phyloP scores from a whole-genome alignment of 2,888 invertebrate species.

The Sarcophaga caerulescens region DNA sequence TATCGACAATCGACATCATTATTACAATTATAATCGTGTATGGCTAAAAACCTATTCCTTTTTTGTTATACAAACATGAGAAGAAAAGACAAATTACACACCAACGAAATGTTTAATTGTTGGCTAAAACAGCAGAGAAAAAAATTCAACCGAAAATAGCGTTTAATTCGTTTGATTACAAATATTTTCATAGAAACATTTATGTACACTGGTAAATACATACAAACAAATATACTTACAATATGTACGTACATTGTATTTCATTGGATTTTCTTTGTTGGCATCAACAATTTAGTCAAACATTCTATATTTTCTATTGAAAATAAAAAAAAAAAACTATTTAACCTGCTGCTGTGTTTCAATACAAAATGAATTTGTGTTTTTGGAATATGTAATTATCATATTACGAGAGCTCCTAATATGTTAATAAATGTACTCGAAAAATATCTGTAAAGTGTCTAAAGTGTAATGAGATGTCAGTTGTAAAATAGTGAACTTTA shows the following conservation, averaged over 20 bases:
- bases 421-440: no score
- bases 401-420: no score
- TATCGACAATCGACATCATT: neutral
- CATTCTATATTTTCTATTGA: neutral
- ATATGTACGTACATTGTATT: no score
- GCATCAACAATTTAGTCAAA: neutral
- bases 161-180: conserved; percentile 12
- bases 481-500: no score
- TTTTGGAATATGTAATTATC: no score
- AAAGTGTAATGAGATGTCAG: no score
- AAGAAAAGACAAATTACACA: conserved; percentile 21
- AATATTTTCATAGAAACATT: neutral
- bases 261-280: no score
- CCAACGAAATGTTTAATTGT: conserved; percentile 27
- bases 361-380: neutral
- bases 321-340: neutral
- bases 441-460: no score
- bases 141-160: conserved; percentile 4
- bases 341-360: conserved; percentile 1
- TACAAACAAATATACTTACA: neutral
- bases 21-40: neutral
- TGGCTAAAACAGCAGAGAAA: neutral
- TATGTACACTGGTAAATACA: neutral
- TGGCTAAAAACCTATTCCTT: neutral
- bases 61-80: neutral